These are phyloP conservation scores for Ophthalmotilapia sp. DNA, from an alignment of 2,113 vertebrate species.

Conservation along the genomic window DNA sequence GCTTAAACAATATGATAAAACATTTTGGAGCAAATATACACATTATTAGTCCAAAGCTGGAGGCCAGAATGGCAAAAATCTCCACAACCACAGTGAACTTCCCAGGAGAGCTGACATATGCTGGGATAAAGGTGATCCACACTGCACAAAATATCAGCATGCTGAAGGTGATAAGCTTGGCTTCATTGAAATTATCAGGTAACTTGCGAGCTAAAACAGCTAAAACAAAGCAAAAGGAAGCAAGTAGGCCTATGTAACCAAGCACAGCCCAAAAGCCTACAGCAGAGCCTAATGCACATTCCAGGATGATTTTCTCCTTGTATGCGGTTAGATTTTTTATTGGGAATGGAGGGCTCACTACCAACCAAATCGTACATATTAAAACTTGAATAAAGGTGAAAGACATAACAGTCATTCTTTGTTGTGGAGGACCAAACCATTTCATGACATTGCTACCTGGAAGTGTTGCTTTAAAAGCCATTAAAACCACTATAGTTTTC, in stretches of 20 bases:
- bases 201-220: fast-evolving
- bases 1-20: conserved; percentile 45
- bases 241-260: fast-evolving
- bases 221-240: not conserved
- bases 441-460: not conserved
- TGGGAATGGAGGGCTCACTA: fast-evolving
- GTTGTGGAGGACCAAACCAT: conserved; percentile 52
- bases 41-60: conserved; percentile 46
- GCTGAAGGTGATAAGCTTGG: not conserved
- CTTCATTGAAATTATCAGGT: not conserved
- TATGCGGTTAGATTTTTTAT: fast-evolving
- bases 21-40: conserved; percentile 53
- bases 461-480: fast-evolving
- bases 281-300: not conserved
- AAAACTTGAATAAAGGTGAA: conserved; percentile 42
- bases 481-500: not conserved
- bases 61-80: conserved; percentile 63
- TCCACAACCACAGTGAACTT: conserved; percentile 68
- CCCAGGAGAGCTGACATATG: conserved; percentile 31
- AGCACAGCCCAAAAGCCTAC: fast-evolving
- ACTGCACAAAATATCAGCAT: not conserved
- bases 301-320: not conserved
- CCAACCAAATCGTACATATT: not conserved
- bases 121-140: fast-evolving
- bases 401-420: conserved; percentile 57